These are phyloP conservation scores for Polyommatus icarus DNA, from an alignment of 2,888 invertebrate species.

Conservation along the genomic window DNA sequence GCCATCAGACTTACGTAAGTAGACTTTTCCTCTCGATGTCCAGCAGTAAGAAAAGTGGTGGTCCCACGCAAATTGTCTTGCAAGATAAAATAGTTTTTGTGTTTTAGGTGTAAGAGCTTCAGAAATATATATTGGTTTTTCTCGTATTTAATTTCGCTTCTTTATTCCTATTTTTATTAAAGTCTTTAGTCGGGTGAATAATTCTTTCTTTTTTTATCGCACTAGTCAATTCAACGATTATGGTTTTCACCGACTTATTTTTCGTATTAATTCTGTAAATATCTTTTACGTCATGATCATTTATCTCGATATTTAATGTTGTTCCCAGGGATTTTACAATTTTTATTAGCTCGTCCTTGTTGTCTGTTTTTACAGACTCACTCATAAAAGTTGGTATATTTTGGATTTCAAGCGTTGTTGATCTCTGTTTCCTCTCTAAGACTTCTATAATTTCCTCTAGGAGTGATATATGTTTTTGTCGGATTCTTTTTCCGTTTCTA, in stretches of 20 bases:
- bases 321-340: not conserved
- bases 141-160: not conserved
- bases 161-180: not conserved
- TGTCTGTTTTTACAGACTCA: not conserved
- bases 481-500: not conserved
- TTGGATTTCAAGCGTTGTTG: not conserved
- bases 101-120: not conserved
- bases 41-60: too few relatives aligned
- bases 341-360: not conserved
- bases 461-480: not conserved
- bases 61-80: not conserved
- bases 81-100: not conserved
- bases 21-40: too few relatives aligned
- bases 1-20: too few relatives aligned
- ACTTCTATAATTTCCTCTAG: not conserved
- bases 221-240: not conserved
- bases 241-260: not conserved
- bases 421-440: not conserved
- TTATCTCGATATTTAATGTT: not conserved
- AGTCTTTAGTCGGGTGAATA: not conserved
- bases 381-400: not conserved
- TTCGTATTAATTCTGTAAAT: not conserved
- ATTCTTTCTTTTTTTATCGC: not conserved
- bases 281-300: not conserved
- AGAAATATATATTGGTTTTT: constrained; percentile 28